Evolutionary conservation across 2,113 vertebrate genomes (phyloP).

Genomic region (Ptilonorhynchus violaceus): DNA sequence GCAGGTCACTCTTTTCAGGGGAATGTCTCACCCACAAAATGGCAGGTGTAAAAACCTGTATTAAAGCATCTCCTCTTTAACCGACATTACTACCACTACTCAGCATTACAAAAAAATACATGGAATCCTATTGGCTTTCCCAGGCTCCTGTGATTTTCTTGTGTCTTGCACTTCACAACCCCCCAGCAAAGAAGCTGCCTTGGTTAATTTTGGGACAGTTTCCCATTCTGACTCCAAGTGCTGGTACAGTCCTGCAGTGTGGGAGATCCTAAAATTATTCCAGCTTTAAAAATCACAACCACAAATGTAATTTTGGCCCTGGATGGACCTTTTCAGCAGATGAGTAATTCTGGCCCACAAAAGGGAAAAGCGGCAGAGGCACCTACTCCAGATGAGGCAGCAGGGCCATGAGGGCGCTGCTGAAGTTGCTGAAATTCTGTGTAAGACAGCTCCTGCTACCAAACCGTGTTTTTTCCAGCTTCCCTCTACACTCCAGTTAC

Average conservation of each 20-base stretch:
- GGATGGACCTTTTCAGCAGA: neutral
- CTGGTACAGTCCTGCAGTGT: neutral
- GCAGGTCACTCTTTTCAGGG: neutral
- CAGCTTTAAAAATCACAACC: neutral
- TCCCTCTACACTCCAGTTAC: neutral
- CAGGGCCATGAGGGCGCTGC: accelerated
- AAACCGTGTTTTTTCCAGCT: accelerated
- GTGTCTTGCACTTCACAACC: neutral
- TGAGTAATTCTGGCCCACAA: neutral
- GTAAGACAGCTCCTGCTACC: accelerated
- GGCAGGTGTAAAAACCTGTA: neutral
- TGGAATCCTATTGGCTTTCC: neutral
- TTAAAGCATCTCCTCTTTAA: neutral
- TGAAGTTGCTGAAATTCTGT: accelerated
- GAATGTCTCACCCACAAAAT: neutral
- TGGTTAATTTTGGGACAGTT: neutral
- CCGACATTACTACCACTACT: neutral
- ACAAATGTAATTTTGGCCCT: neutral
- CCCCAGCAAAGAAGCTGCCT: neutral
- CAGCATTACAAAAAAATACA: neutral
- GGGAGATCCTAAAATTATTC: neutral
- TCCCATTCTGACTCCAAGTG: neutral
- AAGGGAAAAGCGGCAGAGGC: neutral
- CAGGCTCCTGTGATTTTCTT: neutral
- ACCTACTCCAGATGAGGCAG: neutral